phyloP scores from a whole-genome alignment of 1,140 invertebrate genomes.

The Pseudoatta argentina region DNA sequence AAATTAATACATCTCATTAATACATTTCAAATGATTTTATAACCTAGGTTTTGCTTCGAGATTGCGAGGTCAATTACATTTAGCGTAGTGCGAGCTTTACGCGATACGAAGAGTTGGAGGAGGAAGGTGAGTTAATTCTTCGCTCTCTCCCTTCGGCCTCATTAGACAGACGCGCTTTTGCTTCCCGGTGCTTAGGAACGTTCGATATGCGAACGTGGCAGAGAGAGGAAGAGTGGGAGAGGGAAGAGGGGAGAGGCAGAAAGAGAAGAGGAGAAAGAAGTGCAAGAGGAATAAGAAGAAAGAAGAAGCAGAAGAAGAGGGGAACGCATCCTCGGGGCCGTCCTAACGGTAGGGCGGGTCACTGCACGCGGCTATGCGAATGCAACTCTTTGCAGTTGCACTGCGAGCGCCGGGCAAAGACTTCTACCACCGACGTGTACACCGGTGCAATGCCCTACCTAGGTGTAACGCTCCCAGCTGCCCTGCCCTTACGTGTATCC shows the following conservation, averaged over 20 bases:
- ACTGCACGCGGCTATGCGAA: conserved; percentile 85
- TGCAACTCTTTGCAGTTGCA: conserved; percentile 81
- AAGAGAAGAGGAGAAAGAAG: conserved; percentile 57
- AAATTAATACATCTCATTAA: neutral
- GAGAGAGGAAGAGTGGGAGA: conserved; percentile 15
- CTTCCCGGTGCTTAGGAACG: conserved; percentile 75
- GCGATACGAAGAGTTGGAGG: conserved; percentile 28
- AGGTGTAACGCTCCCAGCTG: conserved; percentile 84
- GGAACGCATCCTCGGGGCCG: conserved; percentile 85
- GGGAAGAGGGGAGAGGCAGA: neutral
- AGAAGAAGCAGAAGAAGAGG: conserved; percentile 70
- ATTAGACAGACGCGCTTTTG: conserved; percentile 74
- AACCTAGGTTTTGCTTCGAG: neutral
- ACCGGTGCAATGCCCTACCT: conserved; percentile 85
- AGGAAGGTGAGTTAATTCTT: conserved; percentile 71
- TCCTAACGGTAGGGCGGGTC: conserved; percentile 87
- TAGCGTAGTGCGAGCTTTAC: conserved; percentile 56
- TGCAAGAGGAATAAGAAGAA: conserved; percentile 69
- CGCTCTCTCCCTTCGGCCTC: conserved; percentile 50
- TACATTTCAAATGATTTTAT: neutral
- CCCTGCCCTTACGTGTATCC: conserved; percentile 81
- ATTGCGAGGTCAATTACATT: conserved; percentile 52
- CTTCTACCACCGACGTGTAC: conserved; percentile 69
- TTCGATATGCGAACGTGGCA: conserved; percentile 61
- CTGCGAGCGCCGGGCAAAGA: conserved; percentile 72